Evolutionary conservation across 2,797 vertebrate genomes (phyloP), one percentile per base, ranked within the genome.

Genomic region (Artibeus lituratus): DNA sequence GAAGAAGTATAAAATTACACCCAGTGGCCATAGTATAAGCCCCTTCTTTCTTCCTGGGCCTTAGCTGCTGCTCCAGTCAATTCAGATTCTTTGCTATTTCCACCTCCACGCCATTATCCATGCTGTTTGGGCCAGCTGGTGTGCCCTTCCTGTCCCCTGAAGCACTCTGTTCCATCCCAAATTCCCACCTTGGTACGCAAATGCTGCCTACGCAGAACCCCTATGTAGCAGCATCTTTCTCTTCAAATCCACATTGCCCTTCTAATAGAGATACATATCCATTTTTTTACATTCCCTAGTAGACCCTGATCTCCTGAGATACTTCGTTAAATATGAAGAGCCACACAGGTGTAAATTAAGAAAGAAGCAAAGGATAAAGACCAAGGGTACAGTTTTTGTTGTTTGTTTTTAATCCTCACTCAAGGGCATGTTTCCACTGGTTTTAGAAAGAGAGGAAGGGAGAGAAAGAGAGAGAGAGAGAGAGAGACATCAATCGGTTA

Each of bases 361-460:
- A 78, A 90, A 78, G 85, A 88, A 88, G 57, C 70, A 81, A 87
- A 77, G 35, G 32, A 67, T 83, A 73, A 87, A 93, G 37, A 83
- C 11, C 26, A 53, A 91, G 59, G 7, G 16, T 22, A 7, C 22
- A 81, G 69, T 26, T 73, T 94, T 85, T 65, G 62, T 65, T 65
- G 59, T n/a, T 65, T 65, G 62, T 16, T n/a, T 65, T 65, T 65
- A 62, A 65, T 65, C 62, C 62, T n/a, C 7, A 65, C 32, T 6
- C 7, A n/a, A 65, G 7, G 29, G 18, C 29, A 65, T 65, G 62
- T 65, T n/a, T 65, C 62, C 62, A 65, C 18, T n/a, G 62, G 32
- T n/a, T 65, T n/a, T 65, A 65, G 62, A n/a, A 26, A 32, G 59
- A 29, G 59, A 32, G 14, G 59, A 62, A 62, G 59, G 26, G 59